Evolutionary conservation across 2,113 vertebrate species (phyloP).

Genomic region (Scytalopus superciliaris): DNA sequence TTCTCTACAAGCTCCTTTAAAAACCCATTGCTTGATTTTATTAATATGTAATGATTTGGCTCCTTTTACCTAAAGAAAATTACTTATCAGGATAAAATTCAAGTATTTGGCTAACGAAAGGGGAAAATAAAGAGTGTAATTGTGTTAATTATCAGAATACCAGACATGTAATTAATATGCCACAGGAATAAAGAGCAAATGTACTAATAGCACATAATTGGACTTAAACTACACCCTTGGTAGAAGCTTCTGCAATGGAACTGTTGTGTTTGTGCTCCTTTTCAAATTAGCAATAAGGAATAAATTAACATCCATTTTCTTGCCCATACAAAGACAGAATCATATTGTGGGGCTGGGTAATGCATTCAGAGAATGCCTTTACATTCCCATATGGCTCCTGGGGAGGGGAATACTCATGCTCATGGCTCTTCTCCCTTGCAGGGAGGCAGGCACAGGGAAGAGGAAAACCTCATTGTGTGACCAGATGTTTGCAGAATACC

Average conservation of each 20-base stretch:
- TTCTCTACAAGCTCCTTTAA: not conserved
- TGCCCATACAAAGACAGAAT: not conserved
- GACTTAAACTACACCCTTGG: constrained; percentile 65
- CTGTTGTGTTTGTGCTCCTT: constrained; percentile 67
- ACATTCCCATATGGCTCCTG: constrained; percentile 13
- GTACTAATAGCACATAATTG: constrained; percentile 70
- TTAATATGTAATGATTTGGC: constrained; percentile 14
- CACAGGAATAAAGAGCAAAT: constrained; percentile 71
- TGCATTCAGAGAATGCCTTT: constrained; percentile 47
- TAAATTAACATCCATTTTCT: constrained; percentile 67
- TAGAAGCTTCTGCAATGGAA: constrained; percentile 24
- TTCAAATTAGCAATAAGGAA: constrained; percentile 73
- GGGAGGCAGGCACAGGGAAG: not conserved
- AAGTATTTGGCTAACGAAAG: constrained; percentile 14
- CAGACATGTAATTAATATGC: constrained; percentile 76
- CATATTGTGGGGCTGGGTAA: constrained; percentile 28
- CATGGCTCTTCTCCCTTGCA: not conserved
- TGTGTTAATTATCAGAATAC: constrained; percentile 74
- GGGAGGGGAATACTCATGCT: not conserved
- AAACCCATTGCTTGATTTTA: not conserved
- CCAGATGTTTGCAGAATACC: not conserved
- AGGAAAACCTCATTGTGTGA: not conserved
- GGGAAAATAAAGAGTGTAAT: constrained; percentile 62
- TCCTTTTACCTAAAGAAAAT: constrained; percentile 38
- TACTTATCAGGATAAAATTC: constrained; percentile 6